phyloP scores from a whole-genome alignment of 2,888 invertebrate species.

The Sesamia inferens region DNA sequence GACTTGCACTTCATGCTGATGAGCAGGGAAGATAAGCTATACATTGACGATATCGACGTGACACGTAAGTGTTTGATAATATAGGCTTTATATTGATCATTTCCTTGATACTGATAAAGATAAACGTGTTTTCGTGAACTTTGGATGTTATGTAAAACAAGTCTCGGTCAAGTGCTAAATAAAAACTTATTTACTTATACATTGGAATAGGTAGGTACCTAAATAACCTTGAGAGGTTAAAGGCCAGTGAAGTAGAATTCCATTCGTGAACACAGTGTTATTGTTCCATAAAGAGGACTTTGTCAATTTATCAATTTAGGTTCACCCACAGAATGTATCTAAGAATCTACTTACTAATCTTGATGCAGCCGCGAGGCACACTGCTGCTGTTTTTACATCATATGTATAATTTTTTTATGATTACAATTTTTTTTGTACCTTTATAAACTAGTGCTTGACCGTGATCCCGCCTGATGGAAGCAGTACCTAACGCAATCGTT shows the following conservation, averaged over 20 bases:
- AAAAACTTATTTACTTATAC: neutral
- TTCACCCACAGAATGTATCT: neutral
- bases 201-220: neutral
- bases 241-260: neutral
- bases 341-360: neutral
- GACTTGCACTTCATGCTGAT: conserved; percentile 84
- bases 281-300: conserved; percentile 21
- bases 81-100: conserved; percentile 16
- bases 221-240: neutral
- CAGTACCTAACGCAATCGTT: too few species aligned
- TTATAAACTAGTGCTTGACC: too few species aligned
- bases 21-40: conserved; percentile 83
- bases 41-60: conserved; percentile 84
- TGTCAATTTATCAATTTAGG: conserved; percentile 37
- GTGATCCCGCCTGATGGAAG: too few species aligned
- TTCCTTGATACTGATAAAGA: conserved; percentile 16
- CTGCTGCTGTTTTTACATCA: too few species aligned
- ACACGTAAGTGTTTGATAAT: conserved; percentile 77
- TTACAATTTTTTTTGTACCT: too few species aligned
- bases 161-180: conserved; percentile 4
- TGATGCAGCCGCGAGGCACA: too few species aligned
- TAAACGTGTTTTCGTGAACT: conserved; percentile 38
- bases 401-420: too few species aligned
- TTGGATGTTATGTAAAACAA: conserved; percentile 34
- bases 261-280: neutral